Conservation (phyloP, 2,797 vertebrate genomes). For the Cuniculus paca region DNA sequence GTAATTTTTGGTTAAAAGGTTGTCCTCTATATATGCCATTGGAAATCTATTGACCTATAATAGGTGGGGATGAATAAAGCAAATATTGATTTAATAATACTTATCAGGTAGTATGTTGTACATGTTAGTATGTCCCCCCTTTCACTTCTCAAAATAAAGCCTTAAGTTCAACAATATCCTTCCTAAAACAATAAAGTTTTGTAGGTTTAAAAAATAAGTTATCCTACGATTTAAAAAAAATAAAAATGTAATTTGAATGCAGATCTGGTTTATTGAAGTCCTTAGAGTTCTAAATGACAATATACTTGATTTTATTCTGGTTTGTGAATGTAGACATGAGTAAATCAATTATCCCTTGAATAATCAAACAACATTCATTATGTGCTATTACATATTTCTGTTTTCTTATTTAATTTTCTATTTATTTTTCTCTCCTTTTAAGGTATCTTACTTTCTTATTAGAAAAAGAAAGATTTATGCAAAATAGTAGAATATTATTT, state of each 20-base stretch:
- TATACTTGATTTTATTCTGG: neutral
- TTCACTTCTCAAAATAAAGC: neutral
- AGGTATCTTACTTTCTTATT: neutral
- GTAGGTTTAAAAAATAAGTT: neutral
- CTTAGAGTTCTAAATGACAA: neutral
- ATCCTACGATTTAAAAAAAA: neutral
- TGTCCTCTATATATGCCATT: neutral
- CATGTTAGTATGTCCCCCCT: neutral
- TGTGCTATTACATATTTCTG: neutral
- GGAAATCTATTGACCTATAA: neutral
- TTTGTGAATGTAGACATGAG: neutral
- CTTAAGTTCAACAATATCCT: neutral
- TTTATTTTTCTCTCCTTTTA: neutral
- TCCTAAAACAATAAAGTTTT: neutral
- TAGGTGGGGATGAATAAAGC: neutral
- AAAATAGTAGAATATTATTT: neutral
- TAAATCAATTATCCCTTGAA: conserved; percentile 4
- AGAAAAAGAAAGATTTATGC: neutral
- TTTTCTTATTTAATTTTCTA: neutral
- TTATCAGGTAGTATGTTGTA: neutral
- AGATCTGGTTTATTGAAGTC: neutral
- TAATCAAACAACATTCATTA: neutral
- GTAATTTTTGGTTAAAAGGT: neutral
- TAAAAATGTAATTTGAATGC: neutral
- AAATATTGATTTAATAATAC: neutral